phyloP scores from a whole-genome alignment of 2,888 invertebrate genomes.

The Vesta saturnalis region DNA sequence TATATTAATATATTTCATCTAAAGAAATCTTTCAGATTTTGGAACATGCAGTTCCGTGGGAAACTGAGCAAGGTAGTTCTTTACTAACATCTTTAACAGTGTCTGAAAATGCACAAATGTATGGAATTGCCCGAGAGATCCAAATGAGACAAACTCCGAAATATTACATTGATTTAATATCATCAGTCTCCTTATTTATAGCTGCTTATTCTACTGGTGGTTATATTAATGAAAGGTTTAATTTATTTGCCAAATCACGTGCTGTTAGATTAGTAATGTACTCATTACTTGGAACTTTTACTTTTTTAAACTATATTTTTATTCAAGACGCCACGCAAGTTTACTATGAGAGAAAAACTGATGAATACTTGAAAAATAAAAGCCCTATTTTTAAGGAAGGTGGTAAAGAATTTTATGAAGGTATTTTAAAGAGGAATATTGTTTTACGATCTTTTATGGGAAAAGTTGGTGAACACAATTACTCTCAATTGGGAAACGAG shows the following conservation, averaged over 20 bases:
- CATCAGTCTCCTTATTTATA: conserved; percentile 64
- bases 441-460: conserved; percentile 76
- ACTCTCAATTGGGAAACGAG: conserved; percentile 76
- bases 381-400: conserved; percentile 74
- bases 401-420: conserved; percentile 80
- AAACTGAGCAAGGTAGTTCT: conserved; percentile 68
- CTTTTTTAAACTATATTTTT: conserved; percentile 70
- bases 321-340: conserved; percentile 73
- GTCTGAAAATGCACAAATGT: conserved; percentile 82
- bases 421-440: conserved; percentile 76
- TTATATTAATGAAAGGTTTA: conserved; percentile 65
- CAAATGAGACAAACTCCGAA: conserved; percentile 70
- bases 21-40: conserved; percentile 64
- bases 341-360: conserved; percentile 70
- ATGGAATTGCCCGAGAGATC: conserved; percentile 82
- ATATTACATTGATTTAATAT: conserved; percentile 67
- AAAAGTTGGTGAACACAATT: conserved; percentile 68
- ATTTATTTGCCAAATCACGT: conserved; percentile 67
- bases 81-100: conserved; percentile 75
- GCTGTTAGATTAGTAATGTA: conserved; percentile 66
- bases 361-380: conserved; percentile 69
- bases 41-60: conserved; percentile 72
- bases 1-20: background rate
- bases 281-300: conserved; percentile 66
- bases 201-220: conserved; percentile 66